phyloP scores from a whole-genome alignment of 2,113 vertebrate genomes.

The Capra hircus region DNA sequence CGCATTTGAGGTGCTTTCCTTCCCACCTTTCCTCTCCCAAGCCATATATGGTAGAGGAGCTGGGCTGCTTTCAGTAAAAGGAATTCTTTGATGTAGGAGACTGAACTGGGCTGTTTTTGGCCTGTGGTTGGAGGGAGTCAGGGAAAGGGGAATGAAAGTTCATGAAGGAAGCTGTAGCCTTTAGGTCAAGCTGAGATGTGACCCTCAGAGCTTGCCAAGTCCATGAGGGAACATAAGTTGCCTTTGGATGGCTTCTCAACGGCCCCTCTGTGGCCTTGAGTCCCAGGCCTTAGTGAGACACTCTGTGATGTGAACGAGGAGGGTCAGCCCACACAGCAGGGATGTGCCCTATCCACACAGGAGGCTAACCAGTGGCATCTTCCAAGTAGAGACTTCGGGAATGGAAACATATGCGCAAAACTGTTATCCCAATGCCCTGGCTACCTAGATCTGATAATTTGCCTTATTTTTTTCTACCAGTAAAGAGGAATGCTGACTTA shows the following conservation, averaged over 20 bases:
- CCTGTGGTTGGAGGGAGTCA: slow-evolving; percentile 43
- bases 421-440: neutral
- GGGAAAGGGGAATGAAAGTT: slow-evolving; percentile 65
- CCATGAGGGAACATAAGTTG: slow-evolving; percentile 62
- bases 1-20: slow-evolving; percentile 51
- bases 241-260: slow-evolving; percentile 66
- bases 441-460: neutral
- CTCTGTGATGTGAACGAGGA: slow-evolving; percentile 43
- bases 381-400: neutral
- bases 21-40: slow-evolving; percentile 31
- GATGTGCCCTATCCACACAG: neutral
- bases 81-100: slow-evolving; percentile 75
- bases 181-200: slow-evolving; percentile 68
- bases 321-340: neutral
- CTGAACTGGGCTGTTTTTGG: slow-evolving; percentile 34
- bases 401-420: neutral
- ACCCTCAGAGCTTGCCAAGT: slow-evolving; percentile 74
- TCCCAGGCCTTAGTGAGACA: neutral
- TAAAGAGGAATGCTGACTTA: neutral
- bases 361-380: neutral
- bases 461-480: neutral
- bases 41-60: slow-evolving; percentile 30
- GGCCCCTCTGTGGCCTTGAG: slow-evolving; percentile 53
- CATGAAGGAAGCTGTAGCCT: slow-evolving; percentile 51
- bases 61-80: slow-evolving; percentile 69